phyloP scores from a whole-genome alignment of 2,888 invertebrate species.

The Erynnis tages region DNA sequence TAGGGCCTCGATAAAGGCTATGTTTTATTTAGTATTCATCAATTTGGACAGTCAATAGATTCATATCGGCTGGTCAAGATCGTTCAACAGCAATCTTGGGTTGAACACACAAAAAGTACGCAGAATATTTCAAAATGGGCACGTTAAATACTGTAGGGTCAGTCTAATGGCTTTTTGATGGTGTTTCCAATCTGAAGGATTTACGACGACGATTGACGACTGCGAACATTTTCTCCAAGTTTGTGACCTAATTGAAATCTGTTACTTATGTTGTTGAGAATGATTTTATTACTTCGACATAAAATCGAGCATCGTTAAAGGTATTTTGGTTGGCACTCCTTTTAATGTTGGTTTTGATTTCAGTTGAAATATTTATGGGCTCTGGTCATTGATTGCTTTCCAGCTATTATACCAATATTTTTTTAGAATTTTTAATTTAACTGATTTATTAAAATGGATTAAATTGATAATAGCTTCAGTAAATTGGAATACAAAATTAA shows the following conservation, averaged over 20 bases:
- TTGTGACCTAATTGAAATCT: conserved; percentile 12
- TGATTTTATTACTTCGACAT: background rate
- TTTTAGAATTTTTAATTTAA: too few relatives aligned
- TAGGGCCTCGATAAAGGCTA: too few relatives aligned
- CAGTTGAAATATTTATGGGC: too few relatives aligned
- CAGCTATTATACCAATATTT: too few relatives aligned
- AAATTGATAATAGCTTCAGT: too few relatives aligned
- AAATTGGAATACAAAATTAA: too few relatives aligned
- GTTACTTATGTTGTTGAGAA: background rate
- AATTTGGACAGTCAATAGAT: too few relatives aligned
- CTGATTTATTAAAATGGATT: too few relatives aligned
- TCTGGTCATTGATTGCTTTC: too few relatives aligned
- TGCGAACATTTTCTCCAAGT: conserved; percentile 7
- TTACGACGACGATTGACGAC: conserved; percentile 1
- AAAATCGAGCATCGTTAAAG: background rate
- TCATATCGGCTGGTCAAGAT: too few relatives aligned
- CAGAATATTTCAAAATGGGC: background rate
- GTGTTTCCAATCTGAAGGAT: conserved; percentile 18
- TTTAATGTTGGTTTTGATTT: background rate
- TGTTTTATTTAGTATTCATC: too few relatives aligned
- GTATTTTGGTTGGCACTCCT: background rate
- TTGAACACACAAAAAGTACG: background rate
- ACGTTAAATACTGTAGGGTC: conserved; percentile 6
- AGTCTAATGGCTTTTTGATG: conserved; percentile 17
- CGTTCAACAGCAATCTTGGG: too few relatives aligned